These are phyloP conservation scores for Drosophila paranaensis DNA, from an alignment of 2,888 invertebrate species.

Conservation along the genomic window DNA sequence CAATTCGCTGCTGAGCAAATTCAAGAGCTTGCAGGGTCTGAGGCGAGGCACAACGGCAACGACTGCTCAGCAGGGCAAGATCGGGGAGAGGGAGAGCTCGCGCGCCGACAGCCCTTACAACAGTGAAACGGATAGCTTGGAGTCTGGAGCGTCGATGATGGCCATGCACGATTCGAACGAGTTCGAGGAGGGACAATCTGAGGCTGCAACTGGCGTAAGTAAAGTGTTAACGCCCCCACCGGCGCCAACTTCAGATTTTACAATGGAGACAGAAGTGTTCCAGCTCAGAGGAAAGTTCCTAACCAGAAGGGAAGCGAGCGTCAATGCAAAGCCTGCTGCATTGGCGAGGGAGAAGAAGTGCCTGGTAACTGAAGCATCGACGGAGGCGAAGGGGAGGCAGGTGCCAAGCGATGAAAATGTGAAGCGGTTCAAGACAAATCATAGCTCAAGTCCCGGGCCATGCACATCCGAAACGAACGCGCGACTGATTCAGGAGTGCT, in stretches of 20 bases:
- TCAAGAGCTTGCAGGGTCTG: conserved; percentile 58
- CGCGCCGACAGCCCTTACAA: conserved; percentile 18
- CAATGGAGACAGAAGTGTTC: conserved; percentile 52
- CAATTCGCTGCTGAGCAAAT: conserved; percentile 60
- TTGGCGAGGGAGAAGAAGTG: conserved; percentile 5
- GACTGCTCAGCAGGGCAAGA: neutral
- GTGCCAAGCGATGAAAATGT: neutral
- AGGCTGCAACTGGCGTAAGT: conserved; percentile 38
- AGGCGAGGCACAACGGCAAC: conserved; percentile 14
- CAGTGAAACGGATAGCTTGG: conserved; percentile 59
- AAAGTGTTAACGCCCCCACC: conserved; percentile 51
- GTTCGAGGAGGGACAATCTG: conserved; percentile 37
- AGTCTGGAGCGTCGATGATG: conserved; percentile 62
- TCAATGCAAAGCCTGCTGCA: neutral
- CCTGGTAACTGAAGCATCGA: neutral
- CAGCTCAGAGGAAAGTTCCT: conserved; percentile 26
- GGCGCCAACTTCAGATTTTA: conserved; percentile 44
- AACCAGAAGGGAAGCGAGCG: neutral
- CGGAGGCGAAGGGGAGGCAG: neutral
- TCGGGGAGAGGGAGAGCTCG: neutral
- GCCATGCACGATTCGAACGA: conserved; percentile 57
- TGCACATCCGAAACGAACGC: neutral
- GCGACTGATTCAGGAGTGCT: conserved; percentile 55
- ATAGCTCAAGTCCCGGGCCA: neutral
- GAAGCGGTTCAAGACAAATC: neutral